Evolutionary conservation across 2,888 invertebrate genomes (phyloP), one percentile per base, ranked within the genome.

Genomic region (Ischnus inquisitorius): DNA sequence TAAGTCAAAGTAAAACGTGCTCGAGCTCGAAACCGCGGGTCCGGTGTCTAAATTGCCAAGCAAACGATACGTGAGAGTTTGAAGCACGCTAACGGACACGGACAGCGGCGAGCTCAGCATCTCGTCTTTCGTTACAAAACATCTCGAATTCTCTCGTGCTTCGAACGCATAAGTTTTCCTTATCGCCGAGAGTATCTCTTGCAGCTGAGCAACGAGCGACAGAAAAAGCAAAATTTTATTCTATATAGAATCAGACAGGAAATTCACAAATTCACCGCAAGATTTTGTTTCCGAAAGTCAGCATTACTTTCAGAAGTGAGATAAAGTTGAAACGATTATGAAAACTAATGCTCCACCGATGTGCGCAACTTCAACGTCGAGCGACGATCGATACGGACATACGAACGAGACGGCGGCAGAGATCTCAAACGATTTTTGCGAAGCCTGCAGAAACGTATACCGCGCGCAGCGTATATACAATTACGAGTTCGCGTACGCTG

Each of bases 61-160:
- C n/a, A 22, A 25, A 48, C 43, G 48, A 28, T 48, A 68, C 48
- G 48, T 54, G 72, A 72, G 43, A 57, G 8, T 71, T 41, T 34
- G n/a, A 28, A 5, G 51, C 51, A 4, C 25, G 22, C 12, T 41
- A 28, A 39, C 69, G 28, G 48, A 22, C 41, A 51, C 67, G 51
- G 72, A 48, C 51, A 69, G 57, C 39, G 72, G 60, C 82, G 68
- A 60, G 68, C 43, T 78, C 78, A 79, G 83, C 83, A 71, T 69
- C 74, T 83, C 79, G 43, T 75, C 79, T 83, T 75, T 25, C 79
- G 51, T 83, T 83, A 79, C 79, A 83, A 76, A 79, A 54, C 75
- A 79, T 83, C 71, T 79, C 76, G 43, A 67, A 76, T 79, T 75
- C 79, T 75, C 75, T 57, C 48, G 22, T 57, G 25, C 34, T 74